These are phyloP conservation scores for Mellivora capensis DNA, from an alignment of 2,113 vertebrate genomes.

Conservation along the genomic window DNA sequence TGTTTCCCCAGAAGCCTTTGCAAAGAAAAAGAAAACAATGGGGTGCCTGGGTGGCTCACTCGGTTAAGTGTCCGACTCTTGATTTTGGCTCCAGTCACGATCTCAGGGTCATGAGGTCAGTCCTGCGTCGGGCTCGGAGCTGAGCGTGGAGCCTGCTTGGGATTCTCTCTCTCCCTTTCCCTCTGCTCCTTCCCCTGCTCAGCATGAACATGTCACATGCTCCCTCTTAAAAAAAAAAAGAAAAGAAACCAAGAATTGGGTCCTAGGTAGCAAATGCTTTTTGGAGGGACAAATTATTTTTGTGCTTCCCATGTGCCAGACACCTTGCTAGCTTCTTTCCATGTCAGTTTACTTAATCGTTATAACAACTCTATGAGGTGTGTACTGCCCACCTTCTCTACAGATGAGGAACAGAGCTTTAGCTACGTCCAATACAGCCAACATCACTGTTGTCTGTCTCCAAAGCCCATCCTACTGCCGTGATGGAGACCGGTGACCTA, in stretches of 20 bases:
- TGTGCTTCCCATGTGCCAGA: background rate
- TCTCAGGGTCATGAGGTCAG: background rate
- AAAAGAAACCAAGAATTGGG: background rate
- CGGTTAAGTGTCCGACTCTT: background rate
- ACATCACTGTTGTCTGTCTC: background rate
- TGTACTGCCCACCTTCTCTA: background rate
- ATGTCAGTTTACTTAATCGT: background rate
- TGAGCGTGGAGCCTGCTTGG: background rate
- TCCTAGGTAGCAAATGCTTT: background rate
- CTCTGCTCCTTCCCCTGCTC: background rate
- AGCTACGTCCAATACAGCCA: background rate
- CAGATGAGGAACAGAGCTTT: background rate
- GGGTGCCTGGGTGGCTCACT: background rate
- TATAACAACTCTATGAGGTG: background rate
- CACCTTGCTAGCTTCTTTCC: background rate
- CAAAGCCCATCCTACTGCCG: background rate
- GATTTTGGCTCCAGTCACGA: background rate
- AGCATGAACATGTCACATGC: background rate
- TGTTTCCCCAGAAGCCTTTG: background rate
- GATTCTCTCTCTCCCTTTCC: background rate
- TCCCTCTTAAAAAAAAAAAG: background rate
- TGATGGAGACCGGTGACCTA: background rate
- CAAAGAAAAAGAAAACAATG: background rate
- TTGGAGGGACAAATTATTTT: background rate
- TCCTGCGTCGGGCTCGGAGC: background rate